Percentiles rank a stretch among this genome's conserved stretches.
phyloP scores from a whole-genome alignment of 2,113 vertebrate genomes.

The Pedetes capensis region DNA sequence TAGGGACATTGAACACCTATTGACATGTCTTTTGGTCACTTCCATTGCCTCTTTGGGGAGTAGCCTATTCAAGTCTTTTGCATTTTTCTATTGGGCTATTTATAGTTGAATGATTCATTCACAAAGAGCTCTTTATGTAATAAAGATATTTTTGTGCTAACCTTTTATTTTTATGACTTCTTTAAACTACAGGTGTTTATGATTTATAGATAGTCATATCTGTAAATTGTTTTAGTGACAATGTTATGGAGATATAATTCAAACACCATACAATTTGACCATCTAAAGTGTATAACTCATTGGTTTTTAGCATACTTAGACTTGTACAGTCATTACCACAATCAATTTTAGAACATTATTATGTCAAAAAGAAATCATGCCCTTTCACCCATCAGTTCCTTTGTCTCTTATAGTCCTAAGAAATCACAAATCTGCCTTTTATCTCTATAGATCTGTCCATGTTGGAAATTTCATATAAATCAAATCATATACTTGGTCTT shows the following conservation, averaged over 20 bases:
- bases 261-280: background rate
- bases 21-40: background rate
- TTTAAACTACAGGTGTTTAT: background rate
- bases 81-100: conserved; percentile 9
- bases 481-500: background rate
- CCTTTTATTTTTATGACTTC: conserved; percentile 23
- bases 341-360: background rate
- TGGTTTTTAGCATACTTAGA: background rate
- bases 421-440: background rate
- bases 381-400: background rate
- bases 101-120: conserved; percentile 4
- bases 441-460: background rate
- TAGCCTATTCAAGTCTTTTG: background rate
- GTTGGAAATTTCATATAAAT: background rate
- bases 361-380: background rate
- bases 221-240: background rate
- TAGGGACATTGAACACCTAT: background rate
- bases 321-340: background rate
- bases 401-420: background rate
- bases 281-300: background rate
- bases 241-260: conserved; percentile 25
- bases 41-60: background rate
- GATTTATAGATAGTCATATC: background rate
- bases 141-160: background rate
- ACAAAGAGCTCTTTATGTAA: conserved; percentile 16